A percentile compares a stretch with the other conserved stretches of the same genome.
Evolutionary conservation across 2,797 vertebrate genomes (phyloP).

Genomic region (Epinephelus coioides): DNA sequence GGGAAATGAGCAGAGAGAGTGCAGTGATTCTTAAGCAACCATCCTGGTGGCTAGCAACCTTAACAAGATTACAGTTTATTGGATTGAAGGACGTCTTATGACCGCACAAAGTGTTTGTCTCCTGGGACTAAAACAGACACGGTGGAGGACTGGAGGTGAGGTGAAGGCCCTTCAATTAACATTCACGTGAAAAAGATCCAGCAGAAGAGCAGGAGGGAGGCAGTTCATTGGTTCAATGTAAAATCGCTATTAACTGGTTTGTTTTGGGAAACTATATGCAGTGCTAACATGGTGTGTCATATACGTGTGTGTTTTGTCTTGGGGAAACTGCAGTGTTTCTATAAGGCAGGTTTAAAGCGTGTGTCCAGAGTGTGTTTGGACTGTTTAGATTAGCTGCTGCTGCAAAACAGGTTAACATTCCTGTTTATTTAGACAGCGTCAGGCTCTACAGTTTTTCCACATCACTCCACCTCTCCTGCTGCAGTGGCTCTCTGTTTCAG

Average conservation of each 20-base stretch:
- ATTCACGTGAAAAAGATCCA: not conserved
- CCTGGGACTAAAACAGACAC: conserved; percentile 36
- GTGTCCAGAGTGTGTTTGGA: not conserved
- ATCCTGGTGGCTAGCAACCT: conserved; percentile 46
- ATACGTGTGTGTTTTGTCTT: not conserved
- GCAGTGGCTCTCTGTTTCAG: not conserved
- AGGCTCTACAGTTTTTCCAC: not conserved
- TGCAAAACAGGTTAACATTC: not conserved
- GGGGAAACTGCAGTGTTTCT: not conserved
- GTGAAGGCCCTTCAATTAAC: conserved; percentile 9
- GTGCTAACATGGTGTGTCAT: not conserved
- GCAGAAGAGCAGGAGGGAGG: not conserved
- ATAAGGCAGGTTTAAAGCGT: not conserved
- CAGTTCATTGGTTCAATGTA: not conserved
- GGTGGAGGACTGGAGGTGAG: conserved; percentile 1
- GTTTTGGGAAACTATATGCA: not conserved
- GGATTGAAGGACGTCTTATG: conserved; percentile 82
- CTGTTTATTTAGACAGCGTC: not conserved
- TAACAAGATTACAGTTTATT: conserved; percentile 84
- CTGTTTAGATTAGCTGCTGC: conserved; percentile 6
- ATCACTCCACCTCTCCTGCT: not conserved
- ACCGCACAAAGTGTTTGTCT: conserved; percentile 66
- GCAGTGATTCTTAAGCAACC: conserved; percentile 50
- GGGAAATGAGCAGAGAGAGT: conserved; percentile 16
- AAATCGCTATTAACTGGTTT: not conserved